Percentiles rank a stretch among this genome's conserved stretches.
Evolutionary conservation across 1,140 invertebrate genomes (phyloP).

Genomic region (Drosophila ogumai): DNA sequence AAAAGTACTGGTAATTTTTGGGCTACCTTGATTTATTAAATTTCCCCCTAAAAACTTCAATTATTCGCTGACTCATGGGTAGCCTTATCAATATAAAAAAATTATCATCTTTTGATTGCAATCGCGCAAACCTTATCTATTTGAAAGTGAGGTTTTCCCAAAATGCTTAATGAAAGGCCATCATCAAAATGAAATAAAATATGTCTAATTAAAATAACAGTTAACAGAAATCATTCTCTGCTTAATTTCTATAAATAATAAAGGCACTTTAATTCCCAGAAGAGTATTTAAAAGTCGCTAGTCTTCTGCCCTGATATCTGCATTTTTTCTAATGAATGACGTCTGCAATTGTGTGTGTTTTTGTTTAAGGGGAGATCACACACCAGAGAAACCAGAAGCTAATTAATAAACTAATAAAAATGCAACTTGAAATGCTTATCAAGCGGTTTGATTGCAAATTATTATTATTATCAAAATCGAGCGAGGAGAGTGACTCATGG

Average conservation of each 20-base stretch:
- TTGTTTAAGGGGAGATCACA: constrained; percentile 13
- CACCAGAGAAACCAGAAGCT: constrained; percentile 10
- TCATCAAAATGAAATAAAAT: neutral
- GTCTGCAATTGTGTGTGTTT: constrained; percentile 28
- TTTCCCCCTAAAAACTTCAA: neutral
- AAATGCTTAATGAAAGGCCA: too few species aligned
- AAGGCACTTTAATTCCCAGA: neutral
- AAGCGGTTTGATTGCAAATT: constrained; percentile 39
- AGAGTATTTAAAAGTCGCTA: constrained; percentile 7
- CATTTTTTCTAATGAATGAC: constrained; percentile 38
- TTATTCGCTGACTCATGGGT: constrained; percentile 6
- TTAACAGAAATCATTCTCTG: too few species aligned
- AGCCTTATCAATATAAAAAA: constrained; percentile 6
- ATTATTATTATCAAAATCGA: constrained; percentile 25
- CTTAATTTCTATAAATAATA: neutral
- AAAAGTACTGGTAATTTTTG: too few species aligned
- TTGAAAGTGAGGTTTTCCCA: constrained; percentile 16
- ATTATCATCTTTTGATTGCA: constrained; percentile 22
- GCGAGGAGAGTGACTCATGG: constrained; percentile 30
- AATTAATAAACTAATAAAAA: constrained; percentile 56
- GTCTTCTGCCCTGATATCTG: constrained; percentile 1
- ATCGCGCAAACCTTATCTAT: constrained; percentile 15
- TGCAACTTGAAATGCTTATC: constrained; percentile 58
- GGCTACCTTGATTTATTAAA: neutral
- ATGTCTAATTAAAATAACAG: neutral